These are phyloP conservation scores for Neodiprion virginianus DNA, from an alignment of 1,140 invertebrate species.

Conservation along the genomic window DNA sequence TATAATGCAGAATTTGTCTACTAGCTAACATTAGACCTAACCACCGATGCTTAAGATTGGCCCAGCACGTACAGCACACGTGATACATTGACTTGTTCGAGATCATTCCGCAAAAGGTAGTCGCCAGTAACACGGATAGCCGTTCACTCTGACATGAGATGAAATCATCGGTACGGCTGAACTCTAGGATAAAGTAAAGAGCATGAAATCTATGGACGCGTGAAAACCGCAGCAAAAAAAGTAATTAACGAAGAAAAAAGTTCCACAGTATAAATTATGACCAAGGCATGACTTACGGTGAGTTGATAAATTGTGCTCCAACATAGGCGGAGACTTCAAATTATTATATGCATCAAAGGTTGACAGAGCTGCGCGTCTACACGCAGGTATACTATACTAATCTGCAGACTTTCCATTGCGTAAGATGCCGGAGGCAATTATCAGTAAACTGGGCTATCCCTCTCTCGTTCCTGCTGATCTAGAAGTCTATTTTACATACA, in stretches of 20 bases:
- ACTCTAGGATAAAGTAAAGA: not conserved
- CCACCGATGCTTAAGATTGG: too few relatives aligned
- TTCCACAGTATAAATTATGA: not conserved
- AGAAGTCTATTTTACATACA: not conserved
- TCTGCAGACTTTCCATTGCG: not conserved
- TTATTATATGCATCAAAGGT: too few relatives aligned
- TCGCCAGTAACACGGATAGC: not conserved
- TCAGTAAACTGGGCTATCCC: not conserved
- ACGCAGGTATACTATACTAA: not conserved
- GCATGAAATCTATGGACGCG: not conserved
- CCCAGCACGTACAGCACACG: too few relatives aligned
- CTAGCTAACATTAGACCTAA: too few relatives aligned
- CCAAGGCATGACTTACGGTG: too few relatives aligned
- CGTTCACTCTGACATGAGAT: not conserved
- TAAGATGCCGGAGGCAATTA: not conserved
- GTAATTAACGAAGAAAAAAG: not conserved
- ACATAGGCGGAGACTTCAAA: too few relatives aligned
- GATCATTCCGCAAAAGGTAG: not conserved
- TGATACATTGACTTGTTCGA: not conserved
- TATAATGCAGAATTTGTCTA: too few relatives aligned
- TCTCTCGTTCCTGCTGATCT: not conserved
- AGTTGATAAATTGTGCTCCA: too few relatives aligned
- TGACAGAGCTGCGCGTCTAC: too few relatives aligned
- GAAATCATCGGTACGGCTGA: too few relatives aligned
- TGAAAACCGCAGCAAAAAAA: not conserved